phyloP scores from a whole-genome alignment of 2,797 vertebrate genomes.

The Bradypodion pumilum region DNA sequence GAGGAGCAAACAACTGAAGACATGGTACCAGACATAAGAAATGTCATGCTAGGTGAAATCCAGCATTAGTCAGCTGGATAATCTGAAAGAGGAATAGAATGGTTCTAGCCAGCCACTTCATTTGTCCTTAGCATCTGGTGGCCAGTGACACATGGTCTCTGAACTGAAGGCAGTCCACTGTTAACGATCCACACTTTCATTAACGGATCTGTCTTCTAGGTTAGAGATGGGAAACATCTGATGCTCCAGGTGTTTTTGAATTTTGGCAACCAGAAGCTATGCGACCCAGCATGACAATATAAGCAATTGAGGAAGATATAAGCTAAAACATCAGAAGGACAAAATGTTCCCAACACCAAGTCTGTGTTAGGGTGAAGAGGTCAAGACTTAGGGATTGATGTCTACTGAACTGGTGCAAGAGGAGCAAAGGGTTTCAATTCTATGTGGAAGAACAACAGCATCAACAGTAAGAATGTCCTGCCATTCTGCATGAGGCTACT shows the following conservation, averaged over 20 bases:
- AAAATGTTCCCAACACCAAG: no score
- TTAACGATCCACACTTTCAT: not conserved
- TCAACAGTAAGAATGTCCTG: not conserved
- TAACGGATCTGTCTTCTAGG: not conserved
- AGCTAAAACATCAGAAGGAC: not conserved
- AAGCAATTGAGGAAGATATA: not conserved
- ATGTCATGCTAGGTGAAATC: not conserved
- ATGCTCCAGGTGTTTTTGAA: not conserved
- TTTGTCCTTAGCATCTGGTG: not conserved
- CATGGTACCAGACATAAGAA: no score
- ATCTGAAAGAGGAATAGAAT: not conserved
- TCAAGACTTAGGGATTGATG: not conserved
- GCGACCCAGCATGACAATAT: not conserved
- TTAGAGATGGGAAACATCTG: not conserved
- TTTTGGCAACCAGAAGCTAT: not conserved
- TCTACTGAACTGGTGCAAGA: not conserved
- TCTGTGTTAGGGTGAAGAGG: no score
- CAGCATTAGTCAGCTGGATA: not conserved
- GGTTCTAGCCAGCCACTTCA: not conserved
- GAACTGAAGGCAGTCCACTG: not conserved
- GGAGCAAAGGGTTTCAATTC: not conserved
- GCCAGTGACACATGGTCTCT: not conserved
- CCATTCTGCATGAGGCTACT: not conserved
- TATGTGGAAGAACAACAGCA: not conserved
- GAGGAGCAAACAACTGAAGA: not conserved